Evolutionary conservation across 37 sponge, comb jelly and placozoan species (phyloP), one percentile per base, ranked within the genome.

Genomic region (Halichondria panicea): DNA sequence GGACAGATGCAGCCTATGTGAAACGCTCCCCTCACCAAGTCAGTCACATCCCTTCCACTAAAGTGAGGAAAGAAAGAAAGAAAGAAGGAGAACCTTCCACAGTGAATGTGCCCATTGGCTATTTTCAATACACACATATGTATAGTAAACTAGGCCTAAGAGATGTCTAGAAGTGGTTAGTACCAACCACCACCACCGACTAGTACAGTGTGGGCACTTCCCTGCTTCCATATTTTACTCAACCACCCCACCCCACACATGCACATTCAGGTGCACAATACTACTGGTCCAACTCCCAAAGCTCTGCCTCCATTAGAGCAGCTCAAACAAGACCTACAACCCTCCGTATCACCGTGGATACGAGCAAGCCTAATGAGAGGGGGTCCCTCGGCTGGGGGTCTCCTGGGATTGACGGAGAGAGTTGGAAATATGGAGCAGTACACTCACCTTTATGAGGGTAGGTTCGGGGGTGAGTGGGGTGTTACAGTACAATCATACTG

Each of bases 1-100:
- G 92, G 15, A 74, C 74, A 27, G 87, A 91, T 21, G 57, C 86
- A 36, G 66, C 44, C 13, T 62, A 75, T 32, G 40, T 83, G 41
- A 77, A 30, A 28, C 71, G 85, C 52, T 32, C 63, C 18, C 66
- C 80, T 5, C n/a, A n/a, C n/a, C 25, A 59, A 28, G 59, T 53
- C 3, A 79, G 75, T 12, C 68, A 74, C 50, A 86, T 79, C 13
- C 24, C n/a, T n/a, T 12, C 24, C n/a, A 27, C 24, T 11, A 22
- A 18, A 27, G 19, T 31, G 34, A 36, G 18, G 35, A 28, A n/a
- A n/a, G n/a, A n/a, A n/a, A n/a, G n/a, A n/a, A n/a, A n/a, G n/a
- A n/a, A n/a, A n/a, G n/a, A n/a, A n/a, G n/a, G n/a, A n/a, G n/a
- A n/a, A n/a, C n/a, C n/a, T n/a, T n/a, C n/a, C n/a, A n/a, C n/a